Evolutionary conservation across 2,888 invertebrate genomes (phyloP).

Genomic region (Chelonus formosanus): DNA sequence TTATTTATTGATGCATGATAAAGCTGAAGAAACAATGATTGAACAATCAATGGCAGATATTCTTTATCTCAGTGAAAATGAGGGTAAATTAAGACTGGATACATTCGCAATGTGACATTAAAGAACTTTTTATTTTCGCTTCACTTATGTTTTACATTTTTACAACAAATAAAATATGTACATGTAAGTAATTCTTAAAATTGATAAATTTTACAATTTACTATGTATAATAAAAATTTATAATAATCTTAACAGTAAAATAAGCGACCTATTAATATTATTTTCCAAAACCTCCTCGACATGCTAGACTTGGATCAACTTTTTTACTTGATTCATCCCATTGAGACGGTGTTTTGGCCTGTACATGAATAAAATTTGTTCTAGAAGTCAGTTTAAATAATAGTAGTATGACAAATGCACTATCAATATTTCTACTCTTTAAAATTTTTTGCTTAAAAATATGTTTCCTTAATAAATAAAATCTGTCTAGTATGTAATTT

Average conservation of each 20-base stretch:
- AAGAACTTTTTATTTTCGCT: slow-evolving; percentile 59
- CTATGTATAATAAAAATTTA: background rate
- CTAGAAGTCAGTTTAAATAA: too few species aligned
- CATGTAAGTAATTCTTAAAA: background rate
- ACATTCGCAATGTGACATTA: slow-evolving; percentile 71
- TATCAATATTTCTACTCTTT: too few species aligned
- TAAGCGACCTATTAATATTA: slow-evolving; percentile 62
- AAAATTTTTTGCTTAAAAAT: too few species aligned
- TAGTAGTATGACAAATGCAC: too few species aligned
- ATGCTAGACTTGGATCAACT: slow-evolving; percentile 80
- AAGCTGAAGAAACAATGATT: slow-evolving; percentile 90
- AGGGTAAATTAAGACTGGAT: slow-evolving; percentile 86
- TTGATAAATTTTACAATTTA: background rate
- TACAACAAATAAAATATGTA: slow-evolving; percentile 1
- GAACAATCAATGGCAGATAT: slow-evolving; percentile 96
- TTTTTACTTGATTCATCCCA: slow-evolving; percentile 75
- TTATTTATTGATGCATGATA: slow-evolving; percentile 83
- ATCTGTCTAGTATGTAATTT: too few species aligned
- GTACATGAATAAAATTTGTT: slow-evolving; percentile 33
- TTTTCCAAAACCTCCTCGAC: slow-evolving; percentile 86
- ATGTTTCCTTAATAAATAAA: too few species aligned
- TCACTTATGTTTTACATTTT: slow-evolving; percentile 33
- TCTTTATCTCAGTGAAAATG: slow-evolving; percentile 91
- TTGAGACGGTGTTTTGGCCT: slow-evolving; percentile 83
- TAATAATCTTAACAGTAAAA: background rate